Percentiles rank a stretch among this genome's conserved stretches.
These are phyloP conservation scores for Creontiades dilutus DNA, from an alignment of 2,888 invertebrate genomes.

Conservation along the genomic window DNA sequence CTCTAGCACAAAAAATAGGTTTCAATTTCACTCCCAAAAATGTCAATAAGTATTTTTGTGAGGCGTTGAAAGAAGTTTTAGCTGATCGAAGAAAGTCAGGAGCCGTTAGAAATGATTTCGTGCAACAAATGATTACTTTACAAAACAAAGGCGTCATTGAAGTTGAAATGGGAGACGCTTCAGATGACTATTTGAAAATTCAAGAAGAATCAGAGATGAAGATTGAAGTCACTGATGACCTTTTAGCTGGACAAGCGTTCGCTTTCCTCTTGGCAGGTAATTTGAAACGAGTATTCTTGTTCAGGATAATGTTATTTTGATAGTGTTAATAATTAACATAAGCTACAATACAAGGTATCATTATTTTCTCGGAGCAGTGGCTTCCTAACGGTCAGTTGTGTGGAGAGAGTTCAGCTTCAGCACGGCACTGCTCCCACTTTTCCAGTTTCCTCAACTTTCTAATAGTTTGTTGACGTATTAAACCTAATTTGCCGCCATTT, in stretches of 20 bases:
- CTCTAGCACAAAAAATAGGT: constrained; percentile 21
- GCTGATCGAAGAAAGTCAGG: constrained; percentile 4
- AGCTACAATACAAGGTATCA: no score
- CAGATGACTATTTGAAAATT: constrained; percentile 21
- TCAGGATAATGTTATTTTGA: no score
- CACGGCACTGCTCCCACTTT: no score
- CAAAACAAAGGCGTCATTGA: constrained; percentile 67
- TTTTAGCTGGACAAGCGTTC: constrained; percentile 65
- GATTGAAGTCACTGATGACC: constrained; percentile 63
- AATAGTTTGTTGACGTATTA: no score
- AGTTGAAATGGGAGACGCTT: constrained; percentile 26
- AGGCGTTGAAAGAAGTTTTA: constrained; percentile 3
- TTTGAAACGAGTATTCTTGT: no score
- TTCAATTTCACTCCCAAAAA: background rate
- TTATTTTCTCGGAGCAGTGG: no score
- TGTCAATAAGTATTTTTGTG: constrained; percentile 22
- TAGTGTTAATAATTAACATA: no score
- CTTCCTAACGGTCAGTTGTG: no score
- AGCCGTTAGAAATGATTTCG: constrained; percentile 61
- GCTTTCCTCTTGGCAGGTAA: constrained; percentile 47
- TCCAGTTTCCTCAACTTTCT: no score
- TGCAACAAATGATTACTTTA: constrained; percentile 65
- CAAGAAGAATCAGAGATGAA: background rate
- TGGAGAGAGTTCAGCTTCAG: no score
- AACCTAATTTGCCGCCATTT: no score